Percentiles rank a stretch among this genome's conserved stretches.
phyloP scores from a whole-genome alignment of 2,113 vertebrate genomes.

The Zonotrichia leucophrys region DNA sequence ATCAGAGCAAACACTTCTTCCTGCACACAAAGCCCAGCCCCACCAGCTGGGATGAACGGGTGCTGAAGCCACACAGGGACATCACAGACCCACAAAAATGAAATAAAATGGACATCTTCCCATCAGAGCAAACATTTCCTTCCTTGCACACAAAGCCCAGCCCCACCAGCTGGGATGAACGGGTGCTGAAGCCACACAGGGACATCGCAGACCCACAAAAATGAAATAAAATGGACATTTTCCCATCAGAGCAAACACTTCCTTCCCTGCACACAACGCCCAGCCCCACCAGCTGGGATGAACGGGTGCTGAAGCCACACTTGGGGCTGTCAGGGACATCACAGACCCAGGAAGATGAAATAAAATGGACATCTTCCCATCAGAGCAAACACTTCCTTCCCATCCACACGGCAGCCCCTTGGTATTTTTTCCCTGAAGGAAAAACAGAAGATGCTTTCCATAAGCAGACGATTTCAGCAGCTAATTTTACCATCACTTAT shows the following conservation, averaged over 20 bases:
- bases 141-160: no score
- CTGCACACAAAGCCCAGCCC: neutral
- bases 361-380: neutral
- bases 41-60: neutral
- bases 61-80: no score
- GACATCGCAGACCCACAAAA: rapidly evolving
- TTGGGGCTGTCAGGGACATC: neutral
- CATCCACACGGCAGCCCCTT: neutral
- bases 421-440: conserved; percentile 22
- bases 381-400: neutral
- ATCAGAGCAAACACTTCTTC: no score
- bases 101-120: no score
- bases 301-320: rapidly evolving
- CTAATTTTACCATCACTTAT: conserved; percentile 40
- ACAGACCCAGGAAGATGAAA: rapidly evolving
- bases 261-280: neutral
- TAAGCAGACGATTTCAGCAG: conserved; percentile 29
- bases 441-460: conserved; percentile 43
- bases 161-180: rapidly evolving
- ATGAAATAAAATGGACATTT: neutral
- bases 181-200: rapidly evolving
- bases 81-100: no score
- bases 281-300: rapidly evolving
- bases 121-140: no score
- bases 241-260: neutral